Conservation (phyloP, 2,797 vertebrate species). For the Crenichthys baileyi region DNA sequence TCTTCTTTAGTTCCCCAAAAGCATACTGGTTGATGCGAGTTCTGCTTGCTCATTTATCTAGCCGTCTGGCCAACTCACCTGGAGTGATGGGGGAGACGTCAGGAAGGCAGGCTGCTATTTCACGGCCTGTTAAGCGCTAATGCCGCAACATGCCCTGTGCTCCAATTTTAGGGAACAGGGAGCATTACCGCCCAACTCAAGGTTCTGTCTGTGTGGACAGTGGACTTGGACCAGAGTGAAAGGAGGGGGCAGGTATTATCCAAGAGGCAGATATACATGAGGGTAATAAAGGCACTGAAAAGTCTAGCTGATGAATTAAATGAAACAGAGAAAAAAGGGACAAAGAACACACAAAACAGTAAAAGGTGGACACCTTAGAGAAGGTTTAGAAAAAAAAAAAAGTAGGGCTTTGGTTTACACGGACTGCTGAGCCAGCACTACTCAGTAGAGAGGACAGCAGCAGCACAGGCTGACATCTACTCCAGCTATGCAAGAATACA, state of each 20-base stretch:
- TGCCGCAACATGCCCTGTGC: conserved; percentile 87
- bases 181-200: conserved; percentile 82
- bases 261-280: conserved; percentile 34
- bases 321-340: conserved; percentile 44
- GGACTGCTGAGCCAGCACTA: conserved; percentile 76
- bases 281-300: conserved; percentile 43
- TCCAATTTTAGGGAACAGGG: conserved; percentile 87
- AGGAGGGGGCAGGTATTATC: conserved; percentile 22
- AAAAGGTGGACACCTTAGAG: conserved; percentile 23
- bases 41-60: conserved; percentile 86
- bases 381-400: conserved; percentile 21
- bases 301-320: conserved; percentile 46
- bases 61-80: conserved; percentile 83
- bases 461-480: conserved; percentile 71
- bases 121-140: conserved; percentile 96
- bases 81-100: conserved; percentile 88
- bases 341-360: conserved; percentile 25
- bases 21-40: conserved; percentile 68
- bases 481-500: conserved; percentile 73
- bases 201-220: conserved; percentile 78
- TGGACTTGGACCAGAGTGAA: conserved; percentile 59
- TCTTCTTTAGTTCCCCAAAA: conserved; percentile 75
- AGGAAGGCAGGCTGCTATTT: conserved; percentile 92
- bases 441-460: conserved; percentile 69
- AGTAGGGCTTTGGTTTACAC: conserved; percentile 63